Base-by-base conservation (phyloP, 2,797 vertebrate species). In the Siniperca undulata region DNA sequence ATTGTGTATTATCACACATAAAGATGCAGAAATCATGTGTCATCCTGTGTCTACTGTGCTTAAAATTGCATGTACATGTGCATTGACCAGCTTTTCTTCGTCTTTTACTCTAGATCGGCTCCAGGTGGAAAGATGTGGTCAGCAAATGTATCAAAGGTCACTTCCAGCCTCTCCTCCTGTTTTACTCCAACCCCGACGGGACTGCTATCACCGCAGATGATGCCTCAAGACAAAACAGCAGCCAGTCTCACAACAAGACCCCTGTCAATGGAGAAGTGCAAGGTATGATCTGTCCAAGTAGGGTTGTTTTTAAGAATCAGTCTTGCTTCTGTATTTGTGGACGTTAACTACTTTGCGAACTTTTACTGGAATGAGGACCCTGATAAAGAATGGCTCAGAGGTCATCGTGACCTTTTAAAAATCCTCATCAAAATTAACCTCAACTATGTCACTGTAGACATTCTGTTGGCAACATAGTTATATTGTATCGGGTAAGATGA, bases 101-200 rank as follows among this genome's bases (percentile, higher is more conserved):
- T 84, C 7, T 81, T 27, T 56, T 69, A 3, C 46, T 80, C 44
- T 58, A 99, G 98, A 96, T 99, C 1, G 97, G 99, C 75, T 93
- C 97, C 17, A 96, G 96, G 86, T 99, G 98, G 99, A 99, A 99
- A 92, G 99, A 99, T 22, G 99, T 99, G 60, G 97, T 97, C 80
- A 96, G 92, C 90, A 98, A 98, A 91, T 99, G 99, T 82, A 96
- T 97, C 87, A 97, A 97, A 70, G 97, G 97, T 93, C 99, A 99
- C 89, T 99, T 98, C 92, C 99, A 99, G 93, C 99, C 99, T 16
- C 95, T 99, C 86, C 95, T 99, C 72, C 92, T 99, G 46, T 99
- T 99, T 91, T 99, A 99, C 75, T 93, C 98, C 60, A 97, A 99
- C 93, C 98, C 98, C 3, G 96, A 97, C 4, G 98, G 98, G 68